Percentiles rank a stretch among this genome's conserved stretches.
These are phyloP conservation scores for Pampus argenteus DNA, from an alignment of 2,797 vertebrate genomes.

Conservation along the genomic window DNA sequence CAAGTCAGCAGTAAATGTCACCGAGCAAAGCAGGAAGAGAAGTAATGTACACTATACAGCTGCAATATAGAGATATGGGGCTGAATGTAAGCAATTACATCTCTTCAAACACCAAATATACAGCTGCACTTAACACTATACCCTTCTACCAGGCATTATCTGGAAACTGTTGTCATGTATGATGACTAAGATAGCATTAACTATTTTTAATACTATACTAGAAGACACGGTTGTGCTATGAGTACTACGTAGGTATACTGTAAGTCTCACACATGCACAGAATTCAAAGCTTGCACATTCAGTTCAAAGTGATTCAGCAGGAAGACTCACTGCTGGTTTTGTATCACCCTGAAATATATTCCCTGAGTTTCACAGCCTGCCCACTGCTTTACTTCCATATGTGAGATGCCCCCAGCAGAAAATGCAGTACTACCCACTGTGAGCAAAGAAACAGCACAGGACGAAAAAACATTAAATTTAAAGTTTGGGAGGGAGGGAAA, in stretches of 20 bases:
- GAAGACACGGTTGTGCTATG: no score
- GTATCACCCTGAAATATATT: conserved; percentile 50
- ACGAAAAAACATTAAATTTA: no score
- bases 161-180: no score
- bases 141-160: no score
- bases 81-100: not conserved
- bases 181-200: no score
- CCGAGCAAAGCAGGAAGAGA: conserved; percentile 1
- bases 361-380: conserved; percentile 51
- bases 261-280: no score
- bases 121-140: not conserved
- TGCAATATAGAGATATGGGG: not conserved
- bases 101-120: not conserved
- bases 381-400: conserved; percentile 62
- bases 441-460: conserved; percentile 37
- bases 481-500: no score
- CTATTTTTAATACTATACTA: no score
- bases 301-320: conserved; percentile 53
- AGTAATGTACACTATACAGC: not conserved
- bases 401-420: conserved; percentile 46
- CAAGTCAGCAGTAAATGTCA: conserved; percentile 9
- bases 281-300: conserved; percentile 9
- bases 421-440: conserved; percentile 38
- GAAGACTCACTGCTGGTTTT: conserved; percentile 49
- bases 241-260: no score